Percentiles rank a stretch among this genome's conserved stretches.
phyloP scores from a whole-genome alignment of 2,888 invertebrate genomes.

The Drosophila recens region DNA sequence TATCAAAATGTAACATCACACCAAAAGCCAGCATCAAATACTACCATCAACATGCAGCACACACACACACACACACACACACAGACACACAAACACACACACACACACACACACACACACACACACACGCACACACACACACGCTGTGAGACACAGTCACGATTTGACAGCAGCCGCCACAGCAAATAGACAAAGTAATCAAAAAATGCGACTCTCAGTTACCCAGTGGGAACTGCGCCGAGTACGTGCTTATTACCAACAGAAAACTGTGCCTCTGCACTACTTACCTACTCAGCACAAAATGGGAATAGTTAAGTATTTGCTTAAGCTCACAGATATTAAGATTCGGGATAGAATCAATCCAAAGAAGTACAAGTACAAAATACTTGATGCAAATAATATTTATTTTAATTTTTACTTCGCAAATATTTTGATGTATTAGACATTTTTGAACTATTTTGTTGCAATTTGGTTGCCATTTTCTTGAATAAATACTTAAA shows the following conservation, averaged over 20 bases:
- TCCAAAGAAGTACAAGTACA: no score
- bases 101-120: neutral
- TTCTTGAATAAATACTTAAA: no score
- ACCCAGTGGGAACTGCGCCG: constrained; percentile 29
- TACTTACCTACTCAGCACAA: neutral
- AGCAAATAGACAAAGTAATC: constrained; percentile 69
- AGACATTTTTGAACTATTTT: no score
- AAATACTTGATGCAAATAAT: no score
- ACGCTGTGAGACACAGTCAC: constrained; percentile 45
- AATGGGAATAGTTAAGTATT: neutral
- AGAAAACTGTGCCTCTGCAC: neutral
- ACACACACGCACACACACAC: neutral
- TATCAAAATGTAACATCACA: constrained; percentile 79
- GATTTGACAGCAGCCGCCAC: constrained; percentile 60
- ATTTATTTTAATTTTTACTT: no score
- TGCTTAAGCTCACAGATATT: neutral
- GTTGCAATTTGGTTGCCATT: no score
- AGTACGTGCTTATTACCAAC: neutral
- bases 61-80: no score
- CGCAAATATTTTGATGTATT: no score
- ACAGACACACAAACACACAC: constrained; percentile 18
- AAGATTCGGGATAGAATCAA: no score
- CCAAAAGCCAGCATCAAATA: constrained; percentile 37
- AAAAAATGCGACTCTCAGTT: constrained; percentile 35
- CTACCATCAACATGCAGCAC: constrained; percentile 47